A percentile compares a stretch with the other conserved stretches of the same genome.
These are phyloP conservation scores for Gymnarchus niloticus DNA, from an alignment of 2,113 vertebrate species.

Conservation along the genomic window DNA sequence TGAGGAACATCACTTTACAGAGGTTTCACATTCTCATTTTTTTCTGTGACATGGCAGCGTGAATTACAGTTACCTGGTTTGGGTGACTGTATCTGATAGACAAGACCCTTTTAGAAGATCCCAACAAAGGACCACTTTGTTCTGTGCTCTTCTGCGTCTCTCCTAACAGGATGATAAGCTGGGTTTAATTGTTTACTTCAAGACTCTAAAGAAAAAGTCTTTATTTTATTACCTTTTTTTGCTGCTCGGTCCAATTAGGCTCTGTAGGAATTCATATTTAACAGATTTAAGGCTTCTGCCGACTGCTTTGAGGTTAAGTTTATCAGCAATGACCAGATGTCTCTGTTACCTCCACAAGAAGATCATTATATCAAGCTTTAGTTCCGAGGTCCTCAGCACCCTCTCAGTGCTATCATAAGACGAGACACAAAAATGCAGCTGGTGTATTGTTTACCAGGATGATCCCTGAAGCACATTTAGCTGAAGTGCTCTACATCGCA, in stretches of 20 bases:
- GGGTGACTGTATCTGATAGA: neutral
- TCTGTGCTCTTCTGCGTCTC: too few species aligned
- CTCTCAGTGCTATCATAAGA: neutral
- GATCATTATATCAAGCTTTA: neutral
- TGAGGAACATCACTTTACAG: conserved; percentile 2
- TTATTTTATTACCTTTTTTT: too few species aligned
- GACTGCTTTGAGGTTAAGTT: neutral
- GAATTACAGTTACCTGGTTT: neutral
- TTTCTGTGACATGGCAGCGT: neutral
- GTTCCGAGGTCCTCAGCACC: neutral
- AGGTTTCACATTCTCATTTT: neutral
- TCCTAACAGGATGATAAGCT: too few species aligned
- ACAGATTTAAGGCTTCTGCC: neutral
- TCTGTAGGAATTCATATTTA: neutral
- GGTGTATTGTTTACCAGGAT: neutral
- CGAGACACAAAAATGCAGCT: conserved; percentile 13
- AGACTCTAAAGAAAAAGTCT: neutral
- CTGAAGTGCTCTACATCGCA: conserved; percentile 16
- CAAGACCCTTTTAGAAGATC: too few species aligned
- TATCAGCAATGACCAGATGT: neutral
- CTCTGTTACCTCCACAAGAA: too few species aligned
- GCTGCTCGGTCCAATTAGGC: neutral
- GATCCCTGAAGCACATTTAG: conserved; percentile 12
- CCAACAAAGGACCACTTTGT: too few species aligned
- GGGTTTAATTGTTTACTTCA: too few species aligned